phyloP scores from a whole-genome alignment of 1,140 invertebrate genomes.

The Magallana angulata region DNA sequence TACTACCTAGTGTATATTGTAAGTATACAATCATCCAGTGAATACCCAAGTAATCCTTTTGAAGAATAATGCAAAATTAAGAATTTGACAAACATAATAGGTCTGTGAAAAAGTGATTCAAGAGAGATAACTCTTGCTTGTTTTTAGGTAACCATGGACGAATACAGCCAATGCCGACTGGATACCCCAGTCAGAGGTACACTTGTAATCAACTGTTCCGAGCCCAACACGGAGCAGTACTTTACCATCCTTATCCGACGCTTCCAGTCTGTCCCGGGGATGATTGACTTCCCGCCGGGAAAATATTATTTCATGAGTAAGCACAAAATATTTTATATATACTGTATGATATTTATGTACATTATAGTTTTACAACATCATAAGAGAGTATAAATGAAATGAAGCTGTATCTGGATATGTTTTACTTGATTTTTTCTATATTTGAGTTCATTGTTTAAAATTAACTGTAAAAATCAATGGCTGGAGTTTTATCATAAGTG shows the following conservation, averaged over 20 bases:
- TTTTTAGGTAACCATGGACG: constrained; percentile 16
- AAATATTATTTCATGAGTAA: constrained; percentile 26
- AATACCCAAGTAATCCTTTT: not conserved
- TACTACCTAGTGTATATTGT: constrained; percentile 15
- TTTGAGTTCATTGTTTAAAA: no score
- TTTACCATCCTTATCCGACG: constrained; percentile 1
- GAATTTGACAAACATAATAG: no score
- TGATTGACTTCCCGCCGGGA: constrained; percentile 17
- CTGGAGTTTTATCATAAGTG: no score
- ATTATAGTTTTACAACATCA: no score
- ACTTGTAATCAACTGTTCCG: not conserved
- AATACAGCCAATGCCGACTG: not conserved
- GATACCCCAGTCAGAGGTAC: not conserved
- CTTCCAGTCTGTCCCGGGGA: not conserved
- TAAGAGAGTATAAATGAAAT: no score
- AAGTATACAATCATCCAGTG: not conserved
- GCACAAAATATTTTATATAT: not conserved
- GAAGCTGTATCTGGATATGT: no score
- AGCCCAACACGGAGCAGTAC: not conserved
- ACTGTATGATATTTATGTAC: no score
- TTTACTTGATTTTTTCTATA: no score
- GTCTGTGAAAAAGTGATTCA: not conserved
- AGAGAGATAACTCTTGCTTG: constrained; percentile 25
- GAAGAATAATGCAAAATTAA: no score
- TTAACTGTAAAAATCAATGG: no score